Base-by-base conservation (phyloP, 1,140 invertebrate genomes). In the Stegodyphus mimosarum region DNA sequence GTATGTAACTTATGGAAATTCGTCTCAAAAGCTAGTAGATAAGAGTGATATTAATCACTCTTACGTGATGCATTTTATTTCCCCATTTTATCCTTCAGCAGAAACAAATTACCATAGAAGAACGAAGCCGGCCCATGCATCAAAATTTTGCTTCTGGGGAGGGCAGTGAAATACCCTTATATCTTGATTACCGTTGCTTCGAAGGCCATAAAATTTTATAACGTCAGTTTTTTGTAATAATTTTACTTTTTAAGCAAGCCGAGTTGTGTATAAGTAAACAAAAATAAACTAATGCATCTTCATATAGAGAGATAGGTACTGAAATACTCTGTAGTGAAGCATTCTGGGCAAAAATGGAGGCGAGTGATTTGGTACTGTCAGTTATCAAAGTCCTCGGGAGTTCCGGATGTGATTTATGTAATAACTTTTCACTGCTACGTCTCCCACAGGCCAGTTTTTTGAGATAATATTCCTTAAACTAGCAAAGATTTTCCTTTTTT, bases 101-200 rank as follows among this genome's bases (percentile, higher is more conserved):
- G 55, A 79, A 70, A 79, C 11, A 79, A 70, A 79, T 51, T n/a
- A 15, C 66, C 33, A 55, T 70, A 13, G 52, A 51, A 17, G 77
- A 71, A 51, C 67, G 48, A 79, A 77, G 67, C 64, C 49, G 5
- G 33, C 10, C 67, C 7, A 79, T 70, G 66, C 51, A 70, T 79
- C 77, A 79, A 70, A 79, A 53, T 79, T 69, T 70, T 18, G 60
- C 66, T 71, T 18, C 52, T 17, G 0, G 33, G 67, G 5, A 48
- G 33, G 33, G 33, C 33, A 33, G 33, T 33, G 49, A 70, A 79
- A 60, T 55, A 77, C 13, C 67, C 50, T 50, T 69, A 70, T 70
- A 79, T 79, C 77, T 79, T 71, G 77, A 79, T 79, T 79, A 79
- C 64, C 66, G 49, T 79, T 53, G 70, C 66, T 70, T 15, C 77